These are phyloP conservation scores for Vespertilio murinus DNA, from an alignment of 2,797 vertebrate genomes.

Conservation along the genomic window DNA sequence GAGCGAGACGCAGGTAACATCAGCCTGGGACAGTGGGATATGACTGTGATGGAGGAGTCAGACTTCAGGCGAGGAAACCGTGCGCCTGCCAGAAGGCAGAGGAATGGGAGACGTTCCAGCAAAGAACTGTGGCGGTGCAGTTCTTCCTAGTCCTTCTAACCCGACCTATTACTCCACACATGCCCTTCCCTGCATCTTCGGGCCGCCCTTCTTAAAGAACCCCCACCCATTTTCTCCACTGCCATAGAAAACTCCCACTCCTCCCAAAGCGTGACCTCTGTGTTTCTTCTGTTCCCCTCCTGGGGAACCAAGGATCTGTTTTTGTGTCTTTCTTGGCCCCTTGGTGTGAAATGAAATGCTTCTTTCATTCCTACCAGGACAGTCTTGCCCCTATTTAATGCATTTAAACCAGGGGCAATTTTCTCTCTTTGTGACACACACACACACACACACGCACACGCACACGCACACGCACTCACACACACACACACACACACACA, in stretches of 20 bases:
- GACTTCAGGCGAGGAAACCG: not conserved
- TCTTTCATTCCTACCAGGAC: not conserved
- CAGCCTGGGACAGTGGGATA: not conserved
- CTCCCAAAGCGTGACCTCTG: not conserved
- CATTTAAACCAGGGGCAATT: not conserved
- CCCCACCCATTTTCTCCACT: not conserved
- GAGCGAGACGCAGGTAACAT: not conserved
- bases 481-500: not conserved
- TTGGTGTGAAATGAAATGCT: not conserved
- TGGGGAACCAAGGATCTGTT: not conserved
- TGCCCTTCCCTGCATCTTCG: not conserved
- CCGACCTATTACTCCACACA: not conserved
- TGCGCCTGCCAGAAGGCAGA: not conserved
- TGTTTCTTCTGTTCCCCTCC: not conserved
- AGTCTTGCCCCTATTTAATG: not conserved
- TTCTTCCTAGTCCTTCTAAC: not conserved
- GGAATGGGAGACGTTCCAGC: not conserved
- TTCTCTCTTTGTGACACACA: not conserved
- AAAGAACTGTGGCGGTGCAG: fast-evolving
- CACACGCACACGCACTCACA: not conserved
- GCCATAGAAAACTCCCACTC: not conserved
- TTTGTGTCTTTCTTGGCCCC: not conserved
- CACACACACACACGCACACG: not conserved
- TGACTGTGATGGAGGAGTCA: not conserved
- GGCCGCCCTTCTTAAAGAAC: not conserved